Percentiles rank a stretch among this genome's conserved stretches.
Evolutionary conservation across 2,888 invertebrate species (phyloP).

Genomic region (Iphiclides podalirius): DNA sequence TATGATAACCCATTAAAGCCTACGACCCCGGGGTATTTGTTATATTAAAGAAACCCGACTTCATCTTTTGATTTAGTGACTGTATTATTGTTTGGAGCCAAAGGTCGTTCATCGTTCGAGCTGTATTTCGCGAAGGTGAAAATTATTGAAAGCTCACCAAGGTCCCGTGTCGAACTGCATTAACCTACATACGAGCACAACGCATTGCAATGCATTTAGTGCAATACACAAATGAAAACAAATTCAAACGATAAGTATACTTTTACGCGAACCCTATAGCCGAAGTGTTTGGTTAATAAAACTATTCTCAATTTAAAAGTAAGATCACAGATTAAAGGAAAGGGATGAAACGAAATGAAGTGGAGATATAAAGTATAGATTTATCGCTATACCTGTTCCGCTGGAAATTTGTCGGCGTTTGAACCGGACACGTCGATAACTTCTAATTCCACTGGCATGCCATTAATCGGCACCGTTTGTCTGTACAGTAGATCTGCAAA

Average conservation of each 20-base stretch:
- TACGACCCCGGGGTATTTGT: slow-evolving; percentile 30
- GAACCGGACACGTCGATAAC: slow-evolving; percentile 89
- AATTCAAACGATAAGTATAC: slow-evolving; percentile 1
- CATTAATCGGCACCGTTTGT: slow-evolving; percentile 86
- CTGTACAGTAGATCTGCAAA: slow-evolving; percentile 87
- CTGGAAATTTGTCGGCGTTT: slow-evolving; percentile 82
- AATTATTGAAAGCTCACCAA: slow-evolving; percentile 41
- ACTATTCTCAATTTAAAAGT: no score
- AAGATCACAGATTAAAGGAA: no score
- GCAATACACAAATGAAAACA: no score
- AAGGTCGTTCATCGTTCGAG: slow-evolving; percentile 47
- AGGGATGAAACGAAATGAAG: no score
- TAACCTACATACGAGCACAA: slow-evolving; percentile 44
- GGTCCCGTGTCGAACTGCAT: slow-evolving; percentile 38
- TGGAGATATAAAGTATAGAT: no score
- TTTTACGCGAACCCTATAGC: no score
- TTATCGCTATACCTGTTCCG: slow-evolving; percentile 82
- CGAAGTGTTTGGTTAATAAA: neutral
- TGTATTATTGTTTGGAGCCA: slow-evolving; percentile 51
- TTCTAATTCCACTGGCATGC: slow-evolving; percentile 86
- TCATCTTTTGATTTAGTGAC: slow-evolving; percentile 52
- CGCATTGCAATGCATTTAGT: slow-evolving; percentile 11
- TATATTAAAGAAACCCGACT: slow-evolving; percentile 41
- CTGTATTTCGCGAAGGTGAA: slow-evolving; percentile 57
- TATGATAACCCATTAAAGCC: slow-evolving; percentile 19